Percentiles rank a stretch among this genome's conserved stretches.
Conservation (phyloP, 1,140 invertebrate species). For the Neodiprion pinetum region DNA sequence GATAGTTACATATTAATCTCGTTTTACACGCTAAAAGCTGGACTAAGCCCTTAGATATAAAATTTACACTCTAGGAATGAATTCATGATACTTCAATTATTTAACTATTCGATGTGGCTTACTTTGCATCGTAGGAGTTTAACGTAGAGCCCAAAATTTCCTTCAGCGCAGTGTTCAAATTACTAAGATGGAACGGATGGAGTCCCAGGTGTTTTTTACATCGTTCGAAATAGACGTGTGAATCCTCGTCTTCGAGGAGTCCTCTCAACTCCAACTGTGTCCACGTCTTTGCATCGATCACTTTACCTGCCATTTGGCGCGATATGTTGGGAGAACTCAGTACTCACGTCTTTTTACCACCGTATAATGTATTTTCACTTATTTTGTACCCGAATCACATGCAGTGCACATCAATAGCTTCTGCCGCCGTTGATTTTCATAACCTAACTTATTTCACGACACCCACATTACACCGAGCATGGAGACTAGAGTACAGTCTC, state of each 20-base stretch:
- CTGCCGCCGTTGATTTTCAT: no score
- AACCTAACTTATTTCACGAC: no score
- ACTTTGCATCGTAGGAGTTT: slow-evolving; percentile 49
- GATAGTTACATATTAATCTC: slow-evolving; percentile 11
- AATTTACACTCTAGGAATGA: no score
- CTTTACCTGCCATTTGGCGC: slow-evolving; percentile 35
- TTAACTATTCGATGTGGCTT: slow-evolving; percentile 1
- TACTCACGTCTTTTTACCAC: no score
- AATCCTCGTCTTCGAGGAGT: slow-evolving; percentile 62
- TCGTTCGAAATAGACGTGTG: slow-evolving; percentile 64
- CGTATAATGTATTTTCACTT: no score
- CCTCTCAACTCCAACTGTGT: slow-evolving; percentile 43
- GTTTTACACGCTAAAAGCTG: background rate
- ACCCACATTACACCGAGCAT: no score
- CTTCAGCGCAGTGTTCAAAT: slow-evolving; percentile 52
- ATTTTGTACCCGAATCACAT: no score
- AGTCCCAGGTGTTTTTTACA: slow-evolving; percentile 64
- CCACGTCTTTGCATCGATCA: slow-evolving; percentile 42
- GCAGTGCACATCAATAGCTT: no score
- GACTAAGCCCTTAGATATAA: slow-evolving; percentile 22
- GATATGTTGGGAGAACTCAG: no score
- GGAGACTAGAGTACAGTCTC: no score
- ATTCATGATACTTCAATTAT: no score
- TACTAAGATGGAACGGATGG: slow-evolving; percentile 68
- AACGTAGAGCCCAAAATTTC: slow-evolving; percentile 43